Conservation (phyloP, 2,888 invertebrate genomes). For the Lycophotia porphyrea region DNA sequence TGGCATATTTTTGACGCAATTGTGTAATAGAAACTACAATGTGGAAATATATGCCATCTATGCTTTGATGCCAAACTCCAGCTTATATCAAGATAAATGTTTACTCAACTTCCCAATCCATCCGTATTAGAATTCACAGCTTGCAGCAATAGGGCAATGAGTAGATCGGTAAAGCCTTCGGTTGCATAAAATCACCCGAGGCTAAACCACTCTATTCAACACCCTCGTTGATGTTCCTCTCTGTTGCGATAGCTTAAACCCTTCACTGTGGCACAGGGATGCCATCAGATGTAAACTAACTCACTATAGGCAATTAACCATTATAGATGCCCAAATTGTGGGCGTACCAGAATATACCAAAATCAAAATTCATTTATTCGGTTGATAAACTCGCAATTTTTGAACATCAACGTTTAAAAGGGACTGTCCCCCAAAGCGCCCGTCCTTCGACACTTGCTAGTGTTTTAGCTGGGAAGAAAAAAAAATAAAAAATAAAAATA, state of each 20-base stretch:
- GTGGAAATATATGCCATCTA: neutral
- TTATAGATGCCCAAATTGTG: neutral
- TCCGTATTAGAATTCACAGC: neutral
- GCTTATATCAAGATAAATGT: neutral
- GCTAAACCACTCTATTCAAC: too few species aligned
- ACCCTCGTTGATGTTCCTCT: neutral
- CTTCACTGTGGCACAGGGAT: neutral
- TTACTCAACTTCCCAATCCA: neutral
- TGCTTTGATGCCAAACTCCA: neutral
- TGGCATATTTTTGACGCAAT: neutral
- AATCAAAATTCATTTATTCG: too few species aligned
- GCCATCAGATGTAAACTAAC: neutral
- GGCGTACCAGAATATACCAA: neutral
- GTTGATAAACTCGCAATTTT: too few species aligned
- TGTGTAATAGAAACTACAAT: neutral
- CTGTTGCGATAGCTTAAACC: neutral
- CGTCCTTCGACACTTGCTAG: too few species aligned
- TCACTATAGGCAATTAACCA: neutral
- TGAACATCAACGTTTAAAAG: too few species aligned
- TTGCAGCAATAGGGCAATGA: neutral
- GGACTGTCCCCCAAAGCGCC: too few species aligned
- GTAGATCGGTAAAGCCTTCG: neutral
- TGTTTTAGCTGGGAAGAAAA: too few species aligned
- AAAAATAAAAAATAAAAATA: too few species aligned
- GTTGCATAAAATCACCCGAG: neutral